phyloP scores from a whole-genome alignment of 2,113 vertebrate genomes.

The Danio rerio region DNA sequence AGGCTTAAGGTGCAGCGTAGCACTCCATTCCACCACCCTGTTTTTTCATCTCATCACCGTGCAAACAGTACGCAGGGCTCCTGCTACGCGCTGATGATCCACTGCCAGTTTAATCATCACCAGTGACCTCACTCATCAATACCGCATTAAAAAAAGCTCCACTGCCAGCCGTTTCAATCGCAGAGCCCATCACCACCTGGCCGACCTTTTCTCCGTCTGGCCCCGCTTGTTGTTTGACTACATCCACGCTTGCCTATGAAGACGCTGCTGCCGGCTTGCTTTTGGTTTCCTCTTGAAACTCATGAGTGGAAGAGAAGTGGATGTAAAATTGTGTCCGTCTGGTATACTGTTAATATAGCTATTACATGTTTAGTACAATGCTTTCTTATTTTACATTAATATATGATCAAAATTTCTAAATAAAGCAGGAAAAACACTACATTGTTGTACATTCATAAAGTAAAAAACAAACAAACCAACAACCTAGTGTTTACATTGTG shows the following conservation, averaged over 20 bases:
- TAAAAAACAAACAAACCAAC: no score
- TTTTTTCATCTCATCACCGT: slow-evolving; percentile 69
- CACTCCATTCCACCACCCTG: slow-evolving; percentile 61
- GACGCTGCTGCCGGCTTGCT: slow-evolving; percentile 24
- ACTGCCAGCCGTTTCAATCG: slow-evolving; percentile 51
- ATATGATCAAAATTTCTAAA: no score
- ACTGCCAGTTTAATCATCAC: slow-evolving; percentile 69
- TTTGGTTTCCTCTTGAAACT: slow-evolving; percentile 1
- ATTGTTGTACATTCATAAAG: no score
- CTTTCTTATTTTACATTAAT: no score
- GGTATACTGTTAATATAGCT: background rate
- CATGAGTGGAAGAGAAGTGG: slow-evolving; percentile 1
- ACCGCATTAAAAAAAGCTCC: slow-evolving; percentile 72
- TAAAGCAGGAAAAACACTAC: no score
- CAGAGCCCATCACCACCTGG: slow-evolving; percentile 26
- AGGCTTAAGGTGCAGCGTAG: slow-evolving; percentile 66
- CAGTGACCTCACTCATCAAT: slow-evolving; percentile 71
- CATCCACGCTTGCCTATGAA: slow-evolving; percentile 46
- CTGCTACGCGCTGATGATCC: slow-evolving; percentile 48
- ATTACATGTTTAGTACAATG: no score
- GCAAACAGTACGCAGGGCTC: slow-evolving; percentile 56
- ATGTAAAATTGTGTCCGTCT: slow-evolving; percentile 29
- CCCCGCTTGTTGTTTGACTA: slow-evolving; percentile 30
- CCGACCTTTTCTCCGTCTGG: slow-evolving; percentile 38
- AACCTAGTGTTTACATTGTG: no score